phyloP scores from a whole-genome alignment of 2,888 invertebrate species.

The Latrodectus hesperus region DNA sequence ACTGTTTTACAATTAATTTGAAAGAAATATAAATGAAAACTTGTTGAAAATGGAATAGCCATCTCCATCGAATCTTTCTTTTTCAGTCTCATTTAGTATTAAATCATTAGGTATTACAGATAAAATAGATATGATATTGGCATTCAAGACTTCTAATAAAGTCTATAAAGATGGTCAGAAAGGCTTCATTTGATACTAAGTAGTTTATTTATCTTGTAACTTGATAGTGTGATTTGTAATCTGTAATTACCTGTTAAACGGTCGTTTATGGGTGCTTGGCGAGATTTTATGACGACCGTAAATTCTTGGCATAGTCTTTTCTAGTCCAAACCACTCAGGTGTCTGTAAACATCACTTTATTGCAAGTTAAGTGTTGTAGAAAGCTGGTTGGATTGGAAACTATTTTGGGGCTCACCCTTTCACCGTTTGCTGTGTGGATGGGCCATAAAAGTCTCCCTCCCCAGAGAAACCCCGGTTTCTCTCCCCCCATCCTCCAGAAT shows the following conservation, averaged over 20 bases:
- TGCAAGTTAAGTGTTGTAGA: conserved; percentile 66
- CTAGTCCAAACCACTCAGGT: conserved; percentile 19
- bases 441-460: conserved; percentile 51
- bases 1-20: too few species aligned
- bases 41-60: too few species aligned
- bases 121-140: neutral
- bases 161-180: conserved; percentile 2
- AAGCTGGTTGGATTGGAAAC: conserved; percentile 48
- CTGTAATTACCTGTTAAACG: conserved; percentile 64
- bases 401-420: conserved; percentile 51
- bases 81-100: too few species aligned
- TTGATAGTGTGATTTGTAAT: conserved; percentile 27
- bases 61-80: too few species aligned
- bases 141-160: conserved; percentile 51
- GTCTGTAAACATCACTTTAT: conserved; percentile 65
- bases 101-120: too few species aligned
- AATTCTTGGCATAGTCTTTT: conserved; percentile 62
- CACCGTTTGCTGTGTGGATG: conserved; percentile 20
- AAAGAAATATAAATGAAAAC: too few species aligned
- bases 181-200: conserved; percentile 51
- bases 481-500: conserved; percentile 1
- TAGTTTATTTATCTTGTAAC: conserved; percentile 21
- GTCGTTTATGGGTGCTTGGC: conserved; percentile 47
- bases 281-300: conserved; percentile 57
- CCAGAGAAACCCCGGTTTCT: neutral